A percentile compares a stretch with the other conserved stretches of the same genome.
phyloP scores from a whole-genome alignment of 2,113 vertebrate genomes.

The Noturus placidus region DNA sequence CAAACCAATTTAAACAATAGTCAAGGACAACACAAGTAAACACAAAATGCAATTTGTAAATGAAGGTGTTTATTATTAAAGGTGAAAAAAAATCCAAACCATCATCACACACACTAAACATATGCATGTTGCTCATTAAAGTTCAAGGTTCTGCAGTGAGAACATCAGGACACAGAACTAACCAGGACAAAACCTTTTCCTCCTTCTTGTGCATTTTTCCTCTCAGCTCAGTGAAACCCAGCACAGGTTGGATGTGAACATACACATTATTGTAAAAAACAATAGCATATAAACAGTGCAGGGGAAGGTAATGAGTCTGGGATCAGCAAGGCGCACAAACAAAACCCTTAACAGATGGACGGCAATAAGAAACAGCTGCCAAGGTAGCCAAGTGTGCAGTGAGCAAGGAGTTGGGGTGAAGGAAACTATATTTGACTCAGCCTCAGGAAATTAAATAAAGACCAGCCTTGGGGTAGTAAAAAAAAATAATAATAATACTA shows the following conservation, averaged over 20 bases:
- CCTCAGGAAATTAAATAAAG: slow-evolving; percentile 11
- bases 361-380: slow-evolving; percentile 21
- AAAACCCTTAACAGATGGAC: slow-evolving; percentile 28
- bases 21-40: no score
- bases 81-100: no score
- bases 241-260: background rate
- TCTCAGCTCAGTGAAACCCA: background rate
- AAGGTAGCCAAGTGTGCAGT: slow-evolving; percentile 16
- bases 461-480: background rate
- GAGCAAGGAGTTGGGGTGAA: background rate
- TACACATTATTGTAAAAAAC: slow-evolving; percentile 12
- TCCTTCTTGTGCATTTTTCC: background rate
- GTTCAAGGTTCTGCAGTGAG: slow-evolving; percentile 3
- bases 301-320: slow-evolving; percentile 19
- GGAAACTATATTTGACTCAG: background rate
- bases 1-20: no score
- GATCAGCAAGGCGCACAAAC: slow-evolving; percentile 18
- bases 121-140: background rate
- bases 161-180: background rate
- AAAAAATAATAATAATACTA: no score
- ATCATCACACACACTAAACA: background rate
- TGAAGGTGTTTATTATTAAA: no score
- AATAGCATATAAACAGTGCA: background rate
- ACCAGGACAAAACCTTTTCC: background rate
- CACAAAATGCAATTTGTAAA: no score